Base-by-base conservation (phyloP, 2,888 invertebrate species). In the Ectobius pallidus region DNA sequence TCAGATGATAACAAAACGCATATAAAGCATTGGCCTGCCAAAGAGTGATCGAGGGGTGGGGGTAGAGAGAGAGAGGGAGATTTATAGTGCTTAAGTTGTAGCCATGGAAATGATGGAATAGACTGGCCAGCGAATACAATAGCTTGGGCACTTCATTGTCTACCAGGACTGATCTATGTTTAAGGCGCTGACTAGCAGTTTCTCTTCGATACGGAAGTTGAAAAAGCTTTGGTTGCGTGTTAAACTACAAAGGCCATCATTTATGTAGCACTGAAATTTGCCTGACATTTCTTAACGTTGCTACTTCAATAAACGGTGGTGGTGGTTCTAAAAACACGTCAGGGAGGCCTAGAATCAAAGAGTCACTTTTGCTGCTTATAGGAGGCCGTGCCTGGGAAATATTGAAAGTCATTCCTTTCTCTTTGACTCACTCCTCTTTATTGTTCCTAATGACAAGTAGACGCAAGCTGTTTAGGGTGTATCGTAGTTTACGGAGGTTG, bases 201-300 rank as follows among this genome's bases (percentile, higher is more conserved):
- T n/a, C n/a, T 11, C 34, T 11, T 11, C 34, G 34, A 34, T 34
- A 34, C 34, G 34, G 34, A 34, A 34, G 7, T 34, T 34, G 11
- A 34, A 34, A 34, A 34, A 25, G 9, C 25, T 14, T 22, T n/a
- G 27, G 27, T 52, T 58, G 58, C 58, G 58, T 58, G 58, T n/a
- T 58, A 58, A n/a, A 58, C 58, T 25, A 58, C 58, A 58, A 58
- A 58, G n/a, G 32, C 58, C 30, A 58, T 58, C 58, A 58, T 58
- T 58, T 30, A 58, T 58, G 58, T 16, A 58, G n/a, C 58, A 30
- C n/a, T 58, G 30, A 58, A 58, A 25, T 58, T 32, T 58, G n/a
- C 58, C 58, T 58, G 58, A 58, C 58, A 58, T 58, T 58, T 58
- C 58, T 58, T 58, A 58, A 58, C 58, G 22, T n/a, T 18, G 30